Percentiles rank a stretch among this genome's conserved stretches.
These are phyloP conservation scores for Ceratoteleas bidentatus DNA, from an alignment of 1,140 invertebrate genomes.

Conservation along the genomic window DNA sequence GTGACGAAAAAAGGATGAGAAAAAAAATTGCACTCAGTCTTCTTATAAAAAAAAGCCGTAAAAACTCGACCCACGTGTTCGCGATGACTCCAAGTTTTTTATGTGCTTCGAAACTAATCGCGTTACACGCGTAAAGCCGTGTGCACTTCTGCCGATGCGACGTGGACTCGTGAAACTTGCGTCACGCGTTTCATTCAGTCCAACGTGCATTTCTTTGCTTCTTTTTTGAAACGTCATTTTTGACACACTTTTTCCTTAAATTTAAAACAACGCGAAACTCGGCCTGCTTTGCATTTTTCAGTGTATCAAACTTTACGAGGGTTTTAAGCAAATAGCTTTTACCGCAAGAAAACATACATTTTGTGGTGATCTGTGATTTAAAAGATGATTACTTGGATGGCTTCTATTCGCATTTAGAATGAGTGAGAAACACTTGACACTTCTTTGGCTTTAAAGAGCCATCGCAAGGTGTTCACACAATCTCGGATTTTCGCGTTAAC, in stretches of 20 bases:
- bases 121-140: constrained; percentile 40
- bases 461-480: background rate
- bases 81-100: constrained; percentile 60
- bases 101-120: constrained; percentile 60
- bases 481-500: constrained; percentile 1
- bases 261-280: background rate
- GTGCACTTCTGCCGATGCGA: constrained; percentile 20
- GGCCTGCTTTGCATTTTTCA: too few species aligned
- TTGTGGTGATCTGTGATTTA: too few species aligned
- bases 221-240: constrained; percentile 38
- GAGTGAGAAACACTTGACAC: too few species aligned
- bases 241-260: constrained; percentile 39
- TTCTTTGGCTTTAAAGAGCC: background rate
- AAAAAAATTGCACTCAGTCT: constrained; percentile 28
- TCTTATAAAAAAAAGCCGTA: constrained; percentile 52
- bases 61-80: constrained; percentile 57
- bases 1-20: constrained; percentile 3
- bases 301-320: too few species aligned
- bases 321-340: too few species aligned
- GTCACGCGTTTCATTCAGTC: constrained; percentile 57
- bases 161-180: constrained; percentile 33
- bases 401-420: too few species aligned
- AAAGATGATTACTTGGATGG: too few species aligned
- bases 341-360: too few species aligned
- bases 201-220: constrained; percentile 24